These are phyloP conservation scores for Nomada hirtipes DNA, from an alignment of 2,888 invertebrate genomes.

Conservation along the genomic window DNA sequence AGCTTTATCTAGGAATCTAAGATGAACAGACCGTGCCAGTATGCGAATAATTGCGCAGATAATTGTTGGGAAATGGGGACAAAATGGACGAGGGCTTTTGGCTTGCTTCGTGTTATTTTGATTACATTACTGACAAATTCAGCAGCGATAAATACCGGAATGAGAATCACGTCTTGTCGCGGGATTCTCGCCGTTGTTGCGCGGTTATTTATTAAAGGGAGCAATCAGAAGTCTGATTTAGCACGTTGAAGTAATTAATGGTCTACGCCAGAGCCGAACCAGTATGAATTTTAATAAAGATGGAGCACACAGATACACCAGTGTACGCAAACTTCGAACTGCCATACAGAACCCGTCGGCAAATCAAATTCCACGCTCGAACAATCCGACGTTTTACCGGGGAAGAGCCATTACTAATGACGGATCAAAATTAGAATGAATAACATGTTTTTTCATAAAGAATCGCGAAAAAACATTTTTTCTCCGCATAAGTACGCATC, in stretches of 20 bases:
- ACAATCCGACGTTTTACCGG: not conserved
- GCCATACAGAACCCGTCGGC: not conserved
- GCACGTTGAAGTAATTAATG: slow-evolving; percentile 33
- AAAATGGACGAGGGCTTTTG: not conserved
- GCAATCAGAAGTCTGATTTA: slow-evolving; percentile 34
- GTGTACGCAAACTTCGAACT: not conserved
- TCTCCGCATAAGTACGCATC: too few species aligned
- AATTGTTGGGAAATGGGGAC: slow-evolving; percentile 2
- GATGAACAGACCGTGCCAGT: not conserved
- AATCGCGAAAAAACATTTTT: not conserved
- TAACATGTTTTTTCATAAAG: not conserved
- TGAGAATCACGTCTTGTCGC: slow-evolving; percentile 30
- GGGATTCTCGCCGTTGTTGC: slow-evolving; percentile 27
- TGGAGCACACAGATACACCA: not conserved
- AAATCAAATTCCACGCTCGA: slow-evolving; percentile 1
- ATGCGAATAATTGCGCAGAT: slow-evolving; percentile 8
- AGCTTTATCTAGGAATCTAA: slow-evolving; percentile 24
- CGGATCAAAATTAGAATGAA: slow-evolving; percentile 10
- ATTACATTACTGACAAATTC: not conserved
- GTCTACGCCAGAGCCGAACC: slow-evolving; percentile 9
- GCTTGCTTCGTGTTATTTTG: slow-evolving; percentile 10
- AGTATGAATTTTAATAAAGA: slow-evolving; percentile 49
- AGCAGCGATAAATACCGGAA: slow-evolving; percentile 23
- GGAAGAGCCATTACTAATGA: not conserved
- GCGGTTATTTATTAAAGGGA: slow-evolving; percentile 40